Conservation (phyloP, 2,797 vertebrate genomes). For the Sebastolobus alascanus region DNA sequence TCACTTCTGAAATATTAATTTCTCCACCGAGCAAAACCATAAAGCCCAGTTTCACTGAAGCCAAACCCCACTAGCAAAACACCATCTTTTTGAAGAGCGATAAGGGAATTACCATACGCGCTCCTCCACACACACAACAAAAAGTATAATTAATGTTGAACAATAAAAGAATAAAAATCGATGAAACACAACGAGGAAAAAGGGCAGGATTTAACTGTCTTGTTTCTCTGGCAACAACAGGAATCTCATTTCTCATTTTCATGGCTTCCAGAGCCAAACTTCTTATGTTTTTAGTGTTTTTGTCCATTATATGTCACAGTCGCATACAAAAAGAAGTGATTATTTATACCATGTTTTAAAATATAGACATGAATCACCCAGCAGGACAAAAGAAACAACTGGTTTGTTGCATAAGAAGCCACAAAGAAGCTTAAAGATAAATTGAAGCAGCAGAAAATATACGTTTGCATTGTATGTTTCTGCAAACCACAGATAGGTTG, state of each 20-base stretch:
- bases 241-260: slow-evolving; percentile 19
- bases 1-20: slow-evolving; percentile 21
- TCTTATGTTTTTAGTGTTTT: not conserved
- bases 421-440: not conserved
- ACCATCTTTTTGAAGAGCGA: not conserved
- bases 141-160: not conserved
- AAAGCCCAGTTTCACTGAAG: slow-evolving; percentile 14
- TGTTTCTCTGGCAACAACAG: slow-evolving; percentile 12
- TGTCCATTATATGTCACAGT: not conserved
- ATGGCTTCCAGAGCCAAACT: not conserved
- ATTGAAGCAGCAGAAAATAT: not conserved
- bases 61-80: slow-evolving; percentile 5
- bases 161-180: not conserved
- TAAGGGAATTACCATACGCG: slow-evolving; percentile 1
- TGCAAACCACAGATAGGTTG: too few species aligned
- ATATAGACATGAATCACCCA: not conserved
- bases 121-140: too few species aligned
- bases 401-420: not conserved
- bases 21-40: slow-evolving; percentile 12
- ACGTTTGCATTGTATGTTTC: not conserved
- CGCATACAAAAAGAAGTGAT: not conserved
- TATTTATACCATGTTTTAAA: not conserved
- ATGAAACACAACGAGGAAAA: not conserved
- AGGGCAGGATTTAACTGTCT: not conserved
- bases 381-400: not conserved